Base-by-base conservation (phyloP, 2,797 vertebrate species). In the Sylvia borin region DNA sequence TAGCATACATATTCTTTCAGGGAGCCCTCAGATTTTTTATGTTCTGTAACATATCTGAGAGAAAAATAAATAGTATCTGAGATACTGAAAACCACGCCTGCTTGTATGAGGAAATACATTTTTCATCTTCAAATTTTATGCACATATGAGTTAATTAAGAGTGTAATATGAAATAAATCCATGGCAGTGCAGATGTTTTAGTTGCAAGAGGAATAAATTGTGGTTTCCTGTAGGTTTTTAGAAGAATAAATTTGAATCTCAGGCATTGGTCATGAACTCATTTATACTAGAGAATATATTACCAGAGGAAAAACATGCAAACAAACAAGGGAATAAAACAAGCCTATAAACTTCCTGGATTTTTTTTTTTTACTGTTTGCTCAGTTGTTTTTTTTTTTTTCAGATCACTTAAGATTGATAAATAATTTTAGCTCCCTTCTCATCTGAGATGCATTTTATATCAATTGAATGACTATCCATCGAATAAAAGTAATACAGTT, bases 171-270 rank as follows among this genome's bases (percentile, higher is more conserved):
- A 90, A 96, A 92, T 93, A 91, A 93, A 97, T 92, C 57, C 32
- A 40, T 79, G 32, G 58, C 57, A 72, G 31, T 88, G 47, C 60
- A 84, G 62, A 83, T 85, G 53, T 62, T 96, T 87, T 79, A 77
- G 47, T 78, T 86, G 31, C 70, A 83, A 93, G 42, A 91, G 36
- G 76, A 79, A 65, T 88, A 88, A 55, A 60, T 85, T 92, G 50
- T 92, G 79, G 81, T 91, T 95, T 91, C 42, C 51, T 82, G 50
- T 92, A 93, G 85, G 43, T 88, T 95, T 97, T 87, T 93, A 88
- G 72, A 86, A 80, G 62, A 91, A 93, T 78, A 93, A 97, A 94
- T 96, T 74, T 92, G 54, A 96, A 91, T 94, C 74, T 92, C 40
- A 81, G 89, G 24, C 68, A 83, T 11, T 92, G 73, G 76, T 91